Evolutionary conservation across 2,888 invertebrate genomes (phyloP).

Genomic region (Mesorhabditis belari): DNA sequence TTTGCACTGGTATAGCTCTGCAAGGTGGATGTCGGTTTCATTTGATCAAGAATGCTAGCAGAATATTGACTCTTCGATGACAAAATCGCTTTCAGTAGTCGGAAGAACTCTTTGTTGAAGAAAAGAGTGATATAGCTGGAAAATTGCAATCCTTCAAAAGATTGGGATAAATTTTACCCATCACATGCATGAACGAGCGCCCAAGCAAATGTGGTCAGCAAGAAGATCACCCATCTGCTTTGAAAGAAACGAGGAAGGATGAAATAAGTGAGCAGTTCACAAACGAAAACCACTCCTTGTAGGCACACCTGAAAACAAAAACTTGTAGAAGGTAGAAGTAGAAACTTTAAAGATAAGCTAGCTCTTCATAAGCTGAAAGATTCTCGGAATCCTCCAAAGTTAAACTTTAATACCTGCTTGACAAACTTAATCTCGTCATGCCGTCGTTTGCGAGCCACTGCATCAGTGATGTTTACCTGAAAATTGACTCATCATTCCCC

Average conservation of each 20-base stretch:
- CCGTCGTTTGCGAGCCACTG: conserved; percentile 2
- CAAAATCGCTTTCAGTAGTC: too few relatives aligned
- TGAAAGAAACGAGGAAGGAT: conserved; percentile 14
- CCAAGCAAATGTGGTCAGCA: conserved; percentile 24
- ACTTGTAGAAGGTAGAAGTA: not conserved
- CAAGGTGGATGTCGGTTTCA: too few relatives aligned
- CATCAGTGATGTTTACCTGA: not conserved
- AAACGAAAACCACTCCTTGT: conserved; percentile 21
- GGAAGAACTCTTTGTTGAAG: conserved; percentile 13
- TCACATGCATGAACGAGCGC: conserved; percentile 23
- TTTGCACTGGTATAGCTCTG: too few relatives aligned
- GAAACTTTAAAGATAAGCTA: too few relatives aligned
- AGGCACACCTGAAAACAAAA: conserved; percentile 8
- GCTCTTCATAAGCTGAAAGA: too few relatives aligned
- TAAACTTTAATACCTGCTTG: conserved; percentile 17
- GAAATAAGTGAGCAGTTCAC: conserved; percentile 24
- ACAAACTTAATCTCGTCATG: conserved; percentile 20
- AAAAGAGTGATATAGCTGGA: conserved; percentile 13
- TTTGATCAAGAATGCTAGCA: too few relatives aligned
- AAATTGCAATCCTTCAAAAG: not conserved
- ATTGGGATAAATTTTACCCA: too few relatives aligned
- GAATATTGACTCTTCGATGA: too few relatives aligned
- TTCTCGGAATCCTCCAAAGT: too few relatives aligned
- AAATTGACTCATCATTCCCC: too few relatives aligned
- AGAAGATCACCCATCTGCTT: conserved; percentile 2